Evolutionary conservation across 1,140 invertebrate genomes (phyloP).

Genomic region (Papilio polytes): DNA sequence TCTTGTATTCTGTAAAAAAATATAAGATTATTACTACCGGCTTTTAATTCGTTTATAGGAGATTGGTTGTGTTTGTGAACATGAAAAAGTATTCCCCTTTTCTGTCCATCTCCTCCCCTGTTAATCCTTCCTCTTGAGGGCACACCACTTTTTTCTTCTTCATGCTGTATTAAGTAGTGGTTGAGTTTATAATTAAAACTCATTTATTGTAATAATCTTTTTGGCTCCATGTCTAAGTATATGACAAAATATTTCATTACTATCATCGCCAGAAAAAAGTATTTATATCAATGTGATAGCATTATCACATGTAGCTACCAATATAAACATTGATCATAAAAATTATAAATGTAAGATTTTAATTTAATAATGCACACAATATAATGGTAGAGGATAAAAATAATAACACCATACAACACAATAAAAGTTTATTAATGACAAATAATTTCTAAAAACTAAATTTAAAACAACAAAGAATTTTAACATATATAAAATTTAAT

Average conservation of each 20-base stretch:
- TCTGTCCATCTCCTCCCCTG: neutral
- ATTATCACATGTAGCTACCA: too few relatives aligned
- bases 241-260: too few relatives aligned
- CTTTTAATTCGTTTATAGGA: neutral
- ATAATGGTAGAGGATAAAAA: neutral
- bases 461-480: conserved; percentile 37
- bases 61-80: neutral
- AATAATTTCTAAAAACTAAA: conserved; percentile 29
- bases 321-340: neutral
- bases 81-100: neutral
- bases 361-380: neutral
- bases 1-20: conserved; percentile 88
- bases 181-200: too few relatives aligned
- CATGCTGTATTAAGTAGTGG: too few relatives aligned
- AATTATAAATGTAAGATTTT: neutral
- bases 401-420: conserved; percentile 22
- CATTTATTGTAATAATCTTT: too few relatives aligned
- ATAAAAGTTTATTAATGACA: neutral
- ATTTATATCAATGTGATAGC: neutral
- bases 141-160: too few relatives aligned
- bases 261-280: too few relatives aligned
- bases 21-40: neutral
- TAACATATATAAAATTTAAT: conserved; percentile 12
- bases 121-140: too few relatives aligned
- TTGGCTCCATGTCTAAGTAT: too few relatives aligned